Evolutionary conservation across 2,888 invertebrate genomes (phyloP), one percentile per base, ranked within the genome.

Genomic region (Ormyrus rosae): DNA sequence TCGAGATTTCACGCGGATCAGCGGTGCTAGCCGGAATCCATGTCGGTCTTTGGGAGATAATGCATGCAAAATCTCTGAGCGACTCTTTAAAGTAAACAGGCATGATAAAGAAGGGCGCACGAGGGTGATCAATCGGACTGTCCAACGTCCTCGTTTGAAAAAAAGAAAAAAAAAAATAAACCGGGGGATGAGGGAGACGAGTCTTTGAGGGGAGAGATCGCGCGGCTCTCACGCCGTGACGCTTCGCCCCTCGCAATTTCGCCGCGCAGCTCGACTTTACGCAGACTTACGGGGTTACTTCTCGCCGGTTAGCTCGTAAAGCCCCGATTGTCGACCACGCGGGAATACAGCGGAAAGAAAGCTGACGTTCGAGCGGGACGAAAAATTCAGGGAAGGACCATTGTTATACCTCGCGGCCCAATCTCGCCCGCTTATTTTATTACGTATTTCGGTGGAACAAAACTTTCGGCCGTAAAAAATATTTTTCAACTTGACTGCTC

Each of bases 291-390:
- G 65, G 63, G 71, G 71, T 71, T 60, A 70, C 58, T 53, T 13
- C 48, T 71, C 78, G 67, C 72, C 84, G 83, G 81, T 83, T 81
- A 82, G 79, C 71, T 83, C 84, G 71, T 80, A 76, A 78, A 80
- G 81, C 69, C 53, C 68, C 75, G 69, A 75, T 81, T 81, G 67
- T 64, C 75, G 58, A 56, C 58, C 67, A 50, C 74, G 55, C 56
- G 50, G 65, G 71, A 61, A 64, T 60, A 67, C 55, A 56, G 55
- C 13, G 70, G 78, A 67, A 11, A 69, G 69, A 68, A 69, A 56
- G 56, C 45, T 65, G 65, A 55, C 53, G 46, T 34, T 11, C 6
- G 68, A 10, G 46, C 10, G n/a, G 34, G 34, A 60, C 67, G 77
- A 48, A 55, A 76, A 71, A 81, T 71, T 50, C 5, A 58, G 19